Percentiles rank a stretch among this genome's conserved stretches.
These are phyloP conservation scores for Bellardia bayeri DNA, from an alignment of 2,888 invertebrate genomes.

Conservation along the genomic window DNA sequence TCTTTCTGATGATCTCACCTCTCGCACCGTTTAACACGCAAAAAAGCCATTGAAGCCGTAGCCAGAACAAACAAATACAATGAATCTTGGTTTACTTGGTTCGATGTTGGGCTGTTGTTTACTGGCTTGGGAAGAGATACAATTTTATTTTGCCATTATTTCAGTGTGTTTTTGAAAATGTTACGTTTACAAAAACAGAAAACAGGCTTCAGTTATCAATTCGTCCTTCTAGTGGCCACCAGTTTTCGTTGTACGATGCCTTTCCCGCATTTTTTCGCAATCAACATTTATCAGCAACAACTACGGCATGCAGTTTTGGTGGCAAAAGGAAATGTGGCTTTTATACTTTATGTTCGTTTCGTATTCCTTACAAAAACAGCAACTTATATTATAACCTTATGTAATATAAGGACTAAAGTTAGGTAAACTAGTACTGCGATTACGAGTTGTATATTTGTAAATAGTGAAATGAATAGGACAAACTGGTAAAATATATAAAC, in stretches of 20 bases:
- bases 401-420: neutral
- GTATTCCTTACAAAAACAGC: neutral
- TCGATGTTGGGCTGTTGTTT: neutral
- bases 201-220: conserved; percentile 40
- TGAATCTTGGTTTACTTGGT: neutral
- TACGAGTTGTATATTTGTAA: too few relatives aligned
- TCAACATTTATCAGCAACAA: conserved; percentile 23
- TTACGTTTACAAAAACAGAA: conserved; percentile 35
- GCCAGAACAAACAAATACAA: conserved; percentile 18
- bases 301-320: conserved; percentile 9
- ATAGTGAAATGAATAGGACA: too few relatives aligned
- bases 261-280: conserved; percentile 44
- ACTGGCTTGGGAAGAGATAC: conserved; percentile 10
- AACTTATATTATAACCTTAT: neutral
- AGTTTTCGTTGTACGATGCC: conserved; percentile 6
- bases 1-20: conserved; percentile 30
- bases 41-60: conserved; percentile 21
- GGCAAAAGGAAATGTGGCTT: conserved; percentile 13
- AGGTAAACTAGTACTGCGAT: neutral
- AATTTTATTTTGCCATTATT: conserved; percentile 42
- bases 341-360: neutral
- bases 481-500: too few relatives aligned
- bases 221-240: conserved; percentile 59
- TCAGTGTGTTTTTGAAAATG: conserved; percentile 21
- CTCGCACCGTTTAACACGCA: neutral